A percentile compares a stretch with the other conserved stretches of the same genome.
These are phyloP conservation scores for Sebastes diaconus DNA, from an alignment of 2,797 vertebrate species.

Conservation along the genomic window DNA sequence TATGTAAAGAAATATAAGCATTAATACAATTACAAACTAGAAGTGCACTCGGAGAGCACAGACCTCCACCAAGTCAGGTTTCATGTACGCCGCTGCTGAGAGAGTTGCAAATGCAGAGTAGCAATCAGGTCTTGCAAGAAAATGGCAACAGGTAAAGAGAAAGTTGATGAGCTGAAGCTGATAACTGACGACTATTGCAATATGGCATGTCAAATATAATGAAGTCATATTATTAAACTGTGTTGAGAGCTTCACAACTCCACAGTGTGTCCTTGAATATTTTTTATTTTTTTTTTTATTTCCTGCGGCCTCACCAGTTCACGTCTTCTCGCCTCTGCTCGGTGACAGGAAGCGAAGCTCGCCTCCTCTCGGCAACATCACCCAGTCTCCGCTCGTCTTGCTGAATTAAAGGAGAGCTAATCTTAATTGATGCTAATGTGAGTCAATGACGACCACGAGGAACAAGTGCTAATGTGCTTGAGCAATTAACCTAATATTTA, in stretches of 20 bases:
- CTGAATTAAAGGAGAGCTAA: conserved; percentile 60
- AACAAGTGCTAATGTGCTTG: conserved; percentile 72
- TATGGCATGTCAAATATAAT: not conserved
- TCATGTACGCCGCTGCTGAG: too few relatives aligned
- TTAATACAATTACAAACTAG: not conserved
- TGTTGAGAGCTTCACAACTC: not conserved
- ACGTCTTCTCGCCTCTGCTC: not conserved
- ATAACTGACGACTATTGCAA: not conserved
- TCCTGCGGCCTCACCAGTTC: not conserved
- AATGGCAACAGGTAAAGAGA: too few relatives aligned
- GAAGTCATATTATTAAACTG: not conserved
- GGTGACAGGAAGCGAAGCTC: conserved; percentile 36
- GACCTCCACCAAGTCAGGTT: too few relatives aligned
- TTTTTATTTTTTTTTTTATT: not conserved
- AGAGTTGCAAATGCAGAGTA: too few relatives aligned
- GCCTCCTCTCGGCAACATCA: conserved; percentile 32
- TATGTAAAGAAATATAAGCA: too few relatives aligned
- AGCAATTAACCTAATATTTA: conserved; percentile 83
- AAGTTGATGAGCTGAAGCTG: too few relatives aligned
- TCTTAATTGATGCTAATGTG: conserved; percentile 79
- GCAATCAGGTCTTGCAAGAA: too few relatives aligned
- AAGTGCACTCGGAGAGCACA: too few relatives aligned
- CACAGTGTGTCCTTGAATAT: conserved; percentile 13
- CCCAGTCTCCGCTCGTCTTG: conserved; percentile 23
- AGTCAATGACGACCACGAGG: conserved; percentile 65